These are phyloP conservation scores for Neodontobutis hainanensis DNA, from an alignment of 2,113 vertebrate genomes.

Conservation along the genomic window DNA sequence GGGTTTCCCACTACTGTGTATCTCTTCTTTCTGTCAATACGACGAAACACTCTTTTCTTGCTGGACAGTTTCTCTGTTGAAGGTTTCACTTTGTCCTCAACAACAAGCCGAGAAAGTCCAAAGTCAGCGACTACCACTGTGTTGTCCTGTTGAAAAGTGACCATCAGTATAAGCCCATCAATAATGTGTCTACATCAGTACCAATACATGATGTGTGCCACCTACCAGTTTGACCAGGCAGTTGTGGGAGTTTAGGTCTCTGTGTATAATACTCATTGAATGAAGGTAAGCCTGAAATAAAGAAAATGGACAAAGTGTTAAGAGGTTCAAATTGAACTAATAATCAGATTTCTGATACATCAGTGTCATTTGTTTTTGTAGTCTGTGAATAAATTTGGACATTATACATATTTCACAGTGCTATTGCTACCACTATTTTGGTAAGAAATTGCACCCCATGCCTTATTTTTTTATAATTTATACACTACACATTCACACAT, in stretches of 20 bases:
- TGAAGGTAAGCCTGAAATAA: slow-evolving; percentile 89
- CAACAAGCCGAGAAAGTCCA: slow-evolving; percentile 89
- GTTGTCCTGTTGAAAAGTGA: slow-evolving; percentile 83
- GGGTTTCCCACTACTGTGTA: slow-evolving; percentile 98
- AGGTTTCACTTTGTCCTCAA: slow-evolving; percentile 90
- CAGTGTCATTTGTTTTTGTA: background rate
- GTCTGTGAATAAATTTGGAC: too few relatives aligned
- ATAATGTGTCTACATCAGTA: background rate
- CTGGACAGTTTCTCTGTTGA: slow-evolving; percentile 82
- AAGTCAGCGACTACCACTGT: slow-evolving; percentile 97
- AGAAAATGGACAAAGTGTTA: background rate
- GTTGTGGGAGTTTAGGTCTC: slow-evolving; percentile 94
- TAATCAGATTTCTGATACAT: slow-evolving; percentile 1
- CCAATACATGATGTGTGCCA: slow-evolving; percentile 18
- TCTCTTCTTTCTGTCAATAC: slow-evolving; percentile 91
- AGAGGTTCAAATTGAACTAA: slow-evolving; percentile 4
- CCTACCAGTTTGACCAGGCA: slow-evolving; percentile 95
- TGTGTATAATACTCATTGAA: slow-evolving; percentile 93
- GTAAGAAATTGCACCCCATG: too few relatives aligned
- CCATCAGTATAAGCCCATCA: background rate
- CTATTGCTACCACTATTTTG: too few relatives aligned
- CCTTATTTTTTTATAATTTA: too few relatives aligned
- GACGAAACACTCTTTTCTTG: slow-evolving; percentile 89
- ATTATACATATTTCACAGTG: too few relatives aligned
- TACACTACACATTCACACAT: too few relatives aligned